These are phyloP conservation scores for Drosophila sechellia DNA, from an alignment of 1,140 invertebrate genomes.

Conservation along the genomic window DNA sequence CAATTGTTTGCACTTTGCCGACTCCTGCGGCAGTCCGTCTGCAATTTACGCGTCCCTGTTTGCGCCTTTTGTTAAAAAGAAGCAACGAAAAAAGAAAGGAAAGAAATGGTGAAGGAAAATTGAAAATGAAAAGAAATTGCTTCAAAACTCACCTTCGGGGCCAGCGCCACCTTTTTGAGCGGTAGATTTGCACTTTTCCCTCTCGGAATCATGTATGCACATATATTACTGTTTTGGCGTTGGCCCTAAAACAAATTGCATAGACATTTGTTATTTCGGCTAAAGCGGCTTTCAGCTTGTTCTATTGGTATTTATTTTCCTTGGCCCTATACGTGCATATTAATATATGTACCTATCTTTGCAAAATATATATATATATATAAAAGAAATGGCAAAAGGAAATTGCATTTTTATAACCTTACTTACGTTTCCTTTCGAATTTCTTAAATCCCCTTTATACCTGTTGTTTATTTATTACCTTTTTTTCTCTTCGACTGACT, in stretches of 20 bases:
- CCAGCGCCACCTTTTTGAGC: conserved; percentile 26
- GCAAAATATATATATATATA: too few relatives aligned
- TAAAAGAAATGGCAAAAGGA: conserved; percentile 5
- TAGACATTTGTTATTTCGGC: conserved; percentile 60
- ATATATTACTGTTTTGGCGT: conserved; percentile 49
- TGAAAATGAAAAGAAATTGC: conserved; percentile 25
- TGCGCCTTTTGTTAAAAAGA: conserved; percentile 39
- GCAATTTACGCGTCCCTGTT: conserved; percentile 60
- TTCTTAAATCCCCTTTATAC: conserved; percentile 69
- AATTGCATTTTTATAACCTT: conserved; percentile 61
- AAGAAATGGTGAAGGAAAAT: neutral
- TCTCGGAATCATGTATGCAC: conserved; percentile 17
- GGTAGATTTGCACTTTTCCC: conserved; percentile 48
- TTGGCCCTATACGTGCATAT: conserved; percentile 4
- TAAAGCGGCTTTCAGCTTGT: conserved; percentile 42
- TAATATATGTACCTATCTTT: conserved; percentile 7
- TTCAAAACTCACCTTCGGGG: conserved; percentile 36
- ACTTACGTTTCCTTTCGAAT: conserved; percentile 36
- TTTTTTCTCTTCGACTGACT: conserved; percentile 15
- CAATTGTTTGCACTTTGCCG: conserved; percentile 66
- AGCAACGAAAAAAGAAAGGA: neutral
- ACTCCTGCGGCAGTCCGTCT: conserved; percentile 26
- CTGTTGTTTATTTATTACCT: conserved; percentile 70
- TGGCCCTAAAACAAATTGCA: conserved; percentile 61
- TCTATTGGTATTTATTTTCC: conserved; percentile 39